These are phyloP conservation scores for Rhyacophila evoluta DNA, from an alignment of 2,888 invertebrate genomes.

Conservation along the genomic window DNA sequence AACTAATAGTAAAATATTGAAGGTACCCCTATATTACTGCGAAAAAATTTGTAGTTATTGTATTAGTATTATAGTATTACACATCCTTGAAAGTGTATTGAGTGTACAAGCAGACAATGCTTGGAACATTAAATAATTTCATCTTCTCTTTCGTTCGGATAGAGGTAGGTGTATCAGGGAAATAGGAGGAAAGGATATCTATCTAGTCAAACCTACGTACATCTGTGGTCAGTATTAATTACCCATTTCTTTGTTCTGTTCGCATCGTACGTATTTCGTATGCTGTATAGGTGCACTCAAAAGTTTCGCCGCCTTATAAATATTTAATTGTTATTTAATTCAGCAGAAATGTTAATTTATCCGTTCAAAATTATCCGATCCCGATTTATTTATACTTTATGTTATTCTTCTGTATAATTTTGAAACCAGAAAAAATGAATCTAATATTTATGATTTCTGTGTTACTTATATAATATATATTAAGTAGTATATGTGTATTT, in stretches of 20 bases:
- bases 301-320: slow-evolving; percentile 14
- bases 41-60: no score
- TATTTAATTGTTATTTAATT: slow-evolving; percentile 1
- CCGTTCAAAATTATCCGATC: no score
- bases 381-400: not conserved
- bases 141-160: not conserved
- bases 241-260: slow-evolving; percentile 18
- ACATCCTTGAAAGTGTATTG: no score
- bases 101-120: no score
- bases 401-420: no score
- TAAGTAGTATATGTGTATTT: no score
- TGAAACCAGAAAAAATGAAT: no score
- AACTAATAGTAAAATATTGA: no score
- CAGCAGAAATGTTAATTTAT: not conserved
- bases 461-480: no score
- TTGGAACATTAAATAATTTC: slow-evolving; percentile 2
- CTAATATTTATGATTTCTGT: no score
- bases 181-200: not conserved
- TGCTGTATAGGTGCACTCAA: not conserved
- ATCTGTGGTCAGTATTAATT: slow-evolving; percentile 24
- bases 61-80: no score
- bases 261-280: not conserved
- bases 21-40: no score
- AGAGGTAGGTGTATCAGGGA: not conserved
- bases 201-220: not conserved